These are phyloP conservation scores for Actinostola sp. DNA, from an alignment of 92 coral and sea anemone species.

Conservation along the genomic window DNA sequence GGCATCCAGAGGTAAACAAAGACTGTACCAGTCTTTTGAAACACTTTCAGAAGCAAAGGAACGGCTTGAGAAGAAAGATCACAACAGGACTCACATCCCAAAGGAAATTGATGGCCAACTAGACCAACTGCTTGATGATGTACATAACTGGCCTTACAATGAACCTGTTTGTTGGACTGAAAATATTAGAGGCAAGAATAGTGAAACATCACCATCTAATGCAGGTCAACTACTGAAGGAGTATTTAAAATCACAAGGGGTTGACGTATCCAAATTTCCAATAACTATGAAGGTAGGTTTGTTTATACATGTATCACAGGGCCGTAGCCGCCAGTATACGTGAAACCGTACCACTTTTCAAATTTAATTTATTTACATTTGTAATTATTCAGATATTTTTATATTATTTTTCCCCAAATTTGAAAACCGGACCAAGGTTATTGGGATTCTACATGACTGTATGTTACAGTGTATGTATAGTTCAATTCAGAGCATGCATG, in stretches of 20 bases:
- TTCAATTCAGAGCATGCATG: too few relatives aligned
- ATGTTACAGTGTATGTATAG: too few relatives aligned
- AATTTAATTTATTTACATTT: too few relatives aligned
- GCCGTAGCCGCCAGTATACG: too few relatives aligned
- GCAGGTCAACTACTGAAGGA: conserved; percentile 24
- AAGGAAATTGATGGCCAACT: conserved; percentile 11
- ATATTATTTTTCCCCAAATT: too few relatives aligned
- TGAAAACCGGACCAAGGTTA: too few relatives aligned
- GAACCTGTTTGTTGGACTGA: conserved; percentile 7
- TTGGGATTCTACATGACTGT: too few relatives aligned
- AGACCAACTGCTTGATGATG: conserved; percentile 40
- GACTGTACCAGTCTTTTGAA: conserved; percentile 30
- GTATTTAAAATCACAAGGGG: not conserved
- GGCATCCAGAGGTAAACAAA: conserved; percentile 21
- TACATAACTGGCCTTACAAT: conserved; percentile 15
- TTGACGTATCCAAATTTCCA: conserved; percentile 1
- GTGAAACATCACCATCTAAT: conserved; percentile 1
- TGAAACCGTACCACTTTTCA: too few relatives aligned
- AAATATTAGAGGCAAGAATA: not conserved
- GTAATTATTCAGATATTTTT: too few relatives aligned
- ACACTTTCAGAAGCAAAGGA: conserved; percentile 18
- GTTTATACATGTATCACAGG: too few relatives aligned
- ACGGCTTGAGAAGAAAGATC: conserved; percentile 30
- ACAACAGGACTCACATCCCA: conserved; percentile 34
- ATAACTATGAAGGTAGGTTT: too few relatives aligned